Conservation (phyloP, 2,113 vertebrate genomes). For the Copsychus sechellarum region DNA sequence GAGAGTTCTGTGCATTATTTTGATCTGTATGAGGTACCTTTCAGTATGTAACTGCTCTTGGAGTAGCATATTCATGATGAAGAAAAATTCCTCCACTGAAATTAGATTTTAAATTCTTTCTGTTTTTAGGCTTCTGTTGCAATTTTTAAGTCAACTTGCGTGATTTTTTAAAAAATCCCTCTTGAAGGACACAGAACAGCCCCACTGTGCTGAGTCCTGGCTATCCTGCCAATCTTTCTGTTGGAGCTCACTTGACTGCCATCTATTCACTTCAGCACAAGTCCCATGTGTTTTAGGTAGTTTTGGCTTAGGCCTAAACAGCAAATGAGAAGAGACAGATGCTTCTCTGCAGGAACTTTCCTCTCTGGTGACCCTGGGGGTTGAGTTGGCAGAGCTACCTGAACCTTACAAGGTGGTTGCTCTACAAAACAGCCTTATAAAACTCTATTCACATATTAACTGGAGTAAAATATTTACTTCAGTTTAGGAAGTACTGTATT, state of each 20-base stretch:
- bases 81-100: not conserved
- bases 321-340: constrained; percentile 38
- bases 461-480: not conserved
- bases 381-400: not conserved
- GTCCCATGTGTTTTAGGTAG: not conserved
- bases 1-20: not conserved
- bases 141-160: not conserved
- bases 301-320: not conserved
- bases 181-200: not conserved
- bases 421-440: not conserved
- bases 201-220: not conserved
- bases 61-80: not conserved
- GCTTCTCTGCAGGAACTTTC: constrained; percentile 31
- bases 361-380: not conserved
- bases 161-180: not conserved
- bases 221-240: not conserved
- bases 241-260: not conserved
- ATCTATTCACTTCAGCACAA: not conserved
- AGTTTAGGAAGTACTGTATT: not conserved
- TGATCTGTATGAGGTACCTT: not conserved
- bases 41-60: not conserved
- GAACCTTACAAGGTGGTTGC: not conserved
- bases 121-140: not conserved
- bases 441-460: not conserved
- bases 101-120: not conserved